phyloP scores from a whole-genome alignment of 2,113 vertebrate species.

The Anhinga rufa region DNA sequence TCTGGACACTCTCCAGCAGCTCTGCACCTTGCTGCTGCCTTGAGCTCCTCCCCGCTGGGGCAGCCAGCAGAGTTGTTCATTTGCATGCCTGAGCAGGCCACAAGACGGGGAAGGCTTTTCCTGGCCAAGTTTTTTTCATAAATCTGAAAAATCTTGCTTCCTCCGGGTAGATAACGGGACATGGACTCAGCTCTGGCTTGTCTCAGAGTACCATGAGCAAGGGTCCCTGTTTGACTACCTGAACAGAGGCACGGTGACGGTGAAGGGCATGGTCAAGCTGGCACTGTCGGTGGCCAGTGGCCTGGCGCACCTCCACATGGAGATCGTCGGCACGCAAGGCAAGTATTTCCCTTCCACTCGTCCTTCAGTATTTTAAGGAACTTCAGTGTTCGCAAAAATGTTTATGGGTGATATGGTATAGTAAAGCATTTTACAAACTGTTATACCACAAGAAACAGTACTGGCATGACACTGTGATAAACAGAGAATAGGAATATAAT shows the following conservation, averaged over 20 bases:
- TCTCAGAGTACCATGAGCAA: constrained; percentile 95
- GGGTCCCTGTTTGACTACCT: constrained; percentile 96
- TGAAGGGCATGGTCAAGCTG: constrained; percentile 82
- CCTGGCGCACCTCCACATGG: constrained; percentile 97
- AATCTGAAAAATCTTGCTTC: not conserved
- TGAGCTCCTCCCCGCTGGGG: rapidly evolving
- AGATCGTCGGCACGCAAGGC: constrained; percentile 97
- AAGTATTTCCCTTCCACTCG: not conserved
- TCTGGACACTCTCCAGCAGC: no score
- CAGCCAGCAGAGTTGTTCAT: rapidly evolving
- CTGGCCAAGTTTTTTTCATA: not conserved
- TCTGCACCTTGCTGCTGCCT: rapidly evolving
- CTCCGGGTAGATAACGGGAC: constrained; percentile 85
- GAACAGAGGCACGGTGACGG: constrained; percentile 85
- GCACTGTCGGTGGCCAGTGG: constrained; percentile 90
- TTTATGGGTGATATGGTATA: rapidly evolving
- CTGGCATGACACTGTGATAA: rapidly evolving
- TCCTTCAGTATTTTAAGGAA: not conserved
- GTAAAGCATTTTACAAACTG: not conserved
- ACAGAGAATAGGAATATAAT: rapidly evolving
- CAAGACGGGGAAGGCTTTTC: rapidly evolving
- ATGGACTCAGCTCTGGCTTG: constrained; percentile 99
- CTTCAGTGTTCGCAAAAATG: not conserved
- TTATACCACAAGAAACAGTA: rapidly evolving
- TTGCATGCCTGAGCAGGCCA: not conserved